Conservation (phyloP, 2,797 vertebrate species). For the Thripadectes ignobilis region DNA sequence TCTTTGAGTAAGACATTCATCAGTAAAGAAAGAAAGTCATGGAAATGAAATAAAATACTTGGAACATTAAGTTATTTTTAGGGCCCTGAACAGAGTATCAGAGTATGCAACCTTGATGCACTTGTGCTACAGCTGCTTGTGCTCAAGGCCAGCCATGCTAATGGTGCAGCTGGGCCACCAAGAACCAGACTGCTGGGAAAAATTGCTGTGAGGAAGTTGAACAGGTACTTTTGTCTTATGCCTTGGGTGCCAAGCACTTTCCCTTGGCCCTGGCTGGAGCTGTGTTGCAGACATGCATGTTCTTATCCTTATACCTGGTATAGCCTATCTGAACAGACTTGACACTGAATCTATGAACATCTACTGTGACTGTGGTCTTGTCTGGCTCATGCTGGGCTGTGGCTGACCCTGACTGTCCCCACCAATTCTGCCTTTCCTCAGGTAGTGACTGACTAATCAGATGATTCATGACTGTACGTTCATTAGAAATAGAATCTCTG, state of each 20-base stretch:
- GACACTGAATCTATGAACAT: not conserved
- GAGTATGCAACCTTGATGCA: not conserved
- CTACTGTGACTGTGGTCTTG: rapidly evolving
- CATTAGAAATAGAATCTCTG: not conserved
- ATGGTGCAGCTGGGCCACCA: rapidly evolving
- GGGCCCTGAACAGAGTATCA: not conserved
- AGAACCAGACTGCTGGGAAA: not conserved
- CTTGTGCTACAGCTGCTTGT: not conserved
- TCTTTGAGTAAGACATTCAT: not conserved
- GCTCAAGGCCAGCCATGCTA: not conserved
- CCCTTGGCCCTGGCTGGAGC: not conserved
- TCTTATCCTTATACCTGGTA: not conserved
- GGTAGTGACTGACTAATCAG: not conserved
- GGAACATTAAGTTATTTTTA: not conserved
- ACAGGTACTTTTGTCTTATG: not conserved
- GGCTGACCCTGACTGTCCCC: not conserved
- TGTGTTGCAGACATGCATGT: rapidly evolving
- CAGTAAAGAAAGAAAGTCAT: not conserved
- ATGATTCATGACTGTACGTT: not conserved
- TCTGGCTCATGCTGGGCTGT: not conserved
- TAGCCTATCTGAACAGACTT: rapidly evolving
- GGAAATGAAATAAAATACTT: not conserved
- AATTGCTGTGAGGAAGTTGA: not conserved
- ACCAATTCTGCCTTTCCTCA: not conserved
- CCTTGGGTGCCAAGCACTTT: not conserved